Conservation (phyloP, 2,888 invertebrate species). For the Pyrgus malvae region DNA sequence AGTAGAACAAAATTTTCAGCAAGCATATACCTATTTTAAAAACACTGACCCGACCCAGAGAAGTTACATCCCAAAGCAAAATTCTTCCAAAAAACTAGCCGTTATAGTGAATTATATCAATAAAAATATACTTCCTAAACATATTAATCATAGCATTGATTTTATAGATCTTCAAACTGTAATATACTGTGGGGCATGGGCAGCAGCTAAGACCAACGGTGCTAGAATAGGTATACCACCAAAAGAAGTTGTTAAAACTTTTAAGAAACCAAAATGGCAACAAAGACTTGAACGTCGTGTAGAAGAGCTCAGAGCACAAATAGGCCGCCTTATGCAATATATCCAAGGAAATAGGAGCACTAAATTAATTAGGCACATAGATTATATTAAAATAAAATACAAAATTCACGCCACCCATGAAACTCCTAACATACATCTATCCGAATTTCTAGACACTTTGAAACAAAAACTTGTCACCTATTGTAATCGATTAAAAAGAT, state of each 20-base stretch:
- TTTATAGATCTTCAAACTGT: not conserved
- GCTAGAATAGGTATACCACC: not conserved
- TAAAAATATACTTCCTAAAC: not conserved
- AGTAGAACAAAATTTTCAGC: not conserved
- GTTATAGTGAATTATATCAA: not conserved
- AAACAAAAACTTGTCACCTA: conserved; percentile 1
- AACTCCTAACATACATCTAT: not conserved
- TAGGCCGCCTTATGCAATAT: not conserved
- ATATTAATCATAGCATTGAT: not conserved
- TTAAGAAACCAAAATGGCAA: not conserved
- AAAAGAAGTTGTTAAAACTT: not conserved
- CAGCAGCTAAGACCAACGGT: not conserved
- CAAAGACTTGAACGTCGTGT: not conserved
- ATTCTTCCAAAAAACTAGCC: not conserved
- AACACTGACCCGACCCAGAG: not conserved
- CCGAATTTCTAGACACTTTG: conserved; percentile 1
- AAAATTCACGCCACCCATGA: conserved; percentile 1
- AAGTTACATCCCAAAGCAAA: conserved; percentile 8
- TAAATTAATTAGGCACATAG: not conserved
- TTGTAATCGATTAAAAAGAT: not conserved
- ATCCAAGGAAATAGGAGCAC: too few species aligned
- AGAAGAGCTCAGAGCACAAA: not conserved
- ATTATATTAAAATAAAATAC: not conserved
- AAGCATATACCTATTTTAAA: not conserved
- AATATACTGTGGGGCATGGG: not conserved